Base-by-base conservation (phyloP, 2,888 invertebrate species). In the Cabera pusaria region DNA sequence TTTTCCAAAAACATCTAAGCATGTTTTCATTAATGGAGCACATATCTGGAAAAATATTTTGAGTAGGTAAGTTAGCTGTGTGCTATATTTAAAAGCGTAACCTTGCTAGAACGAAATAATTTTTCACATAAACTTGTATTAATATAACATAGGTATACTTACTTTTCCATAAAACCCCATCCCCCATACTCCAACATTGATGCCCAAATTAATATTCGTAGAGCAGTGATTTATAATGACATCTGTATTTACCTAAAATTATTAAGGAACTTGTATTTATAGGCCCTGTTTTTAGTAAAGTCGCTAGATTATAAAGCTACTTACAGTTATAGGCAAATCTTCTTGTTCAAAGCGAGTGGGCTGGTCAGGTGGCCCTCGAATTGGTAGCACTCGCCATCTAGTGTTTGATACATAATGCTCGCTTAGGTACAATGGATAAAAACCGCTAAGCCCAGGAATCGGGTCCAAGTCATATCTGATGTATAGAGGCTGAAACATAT, bases 131-230 rank as follows among this genome's bases (percentile, higher is more conserved):
- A n/a, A n/a, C n/a, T n/a, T n/a, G n/a, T n/a, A n/a, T n/a, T n/a
- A n/a, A n/a, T n/a, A n/a, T n/a, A 17, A 22, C 7, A 16, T 24
- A 24, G 29, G 2, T 1, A 31, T 31, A 65, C 67, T 70, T 37
- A 85, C 87, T 68, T 81, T 85, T 50, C 84, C 82, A 52, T 79
- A 67, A 57, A 84, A 87, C 16, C 82, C 86, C 69, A 80, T 62
- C 4, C 64, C 59, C 82, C 83, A 83, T 33, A 46, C 41, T 5
- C 70, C 72, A 23, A 70, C 25, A 44, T 78, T 72, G 20, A 86
- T 54, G 6, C 84, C 85, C 44, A 88, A 65, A 63, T 88, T 87
- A 19, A 64, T 51, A 59, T 88, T 88, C 18, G 88, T 86, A 12
- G 85, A 71, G 49, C 86, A 87, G 56, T 88, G 87, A 54, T 88